Evolutionary conservation across 1,140 invertebrate genomes (phyloP).

Genomic region (Solenopsis invicta): DNA sequence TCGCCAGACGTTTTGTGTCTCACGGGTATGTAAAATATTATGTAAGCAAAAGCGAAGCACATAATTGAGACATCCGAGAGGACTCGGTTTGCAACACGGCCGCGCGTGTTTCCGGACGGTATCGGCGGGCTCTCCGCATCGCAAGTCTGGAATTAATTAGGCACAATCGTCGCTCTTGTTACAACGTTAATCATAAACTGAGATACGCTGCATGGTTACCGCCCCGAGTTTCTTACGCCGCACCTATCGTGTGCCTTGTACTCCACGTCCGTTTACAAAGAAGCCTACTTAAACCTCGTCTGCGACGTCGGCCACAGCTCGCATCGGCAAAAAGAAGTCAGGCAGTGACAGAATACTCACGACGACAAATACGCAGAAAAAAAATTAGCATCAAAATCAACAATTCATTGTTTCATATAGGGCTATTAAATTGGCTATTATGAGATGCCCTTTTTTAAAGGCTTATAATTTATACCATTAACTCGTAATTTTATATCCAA

Average conservation of each 20-base stretch:
- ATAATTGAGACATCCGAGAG: neutral
- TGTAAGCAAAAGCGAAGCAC: neutral
- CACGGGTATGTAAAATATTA: neutral
- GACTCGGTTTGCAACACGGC: neutral
- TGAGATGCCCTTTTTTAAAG: neutral
- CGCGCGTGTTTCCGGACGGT: conserved; percentile 5
- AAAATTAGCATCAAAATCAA: too few relatives aligned
- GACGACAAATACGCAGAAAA: conserved; percentile 33
- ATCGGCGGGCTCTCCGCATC: neutral
- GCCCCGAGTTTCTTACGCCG: conserved; percentile 30
- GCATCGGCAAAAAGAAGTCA: conserved; percentile 11
- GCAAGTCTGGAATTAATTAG: conserved; percentile 57
- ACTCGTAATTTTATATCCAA: too few relatives aligned
- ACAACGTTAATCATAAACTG: conserved; percentile 36
- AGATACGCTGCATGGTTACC: conserved; percentile 17
- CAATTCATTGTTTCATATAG: too few relatives aligned
- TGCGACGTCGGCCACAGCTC: neutral
- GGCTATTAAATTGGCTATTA: too few relatives aligned
- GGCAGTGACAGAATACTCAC: neutral
- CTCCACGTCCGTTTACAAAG: neutral
- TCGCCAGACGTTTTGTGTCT: neutral
- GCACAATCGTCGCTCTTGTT: conserved; percentile 47
- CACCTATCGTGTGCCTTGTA: conserved; percentile 9
- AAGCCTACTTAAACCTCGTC: conserved; percentile 7
- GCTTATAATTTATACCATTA: too few relatives aligned